phyloP scores from a whole-genome alignment of 2,888 invertebrate genomes.

The Drosophila borborema region DNA sequence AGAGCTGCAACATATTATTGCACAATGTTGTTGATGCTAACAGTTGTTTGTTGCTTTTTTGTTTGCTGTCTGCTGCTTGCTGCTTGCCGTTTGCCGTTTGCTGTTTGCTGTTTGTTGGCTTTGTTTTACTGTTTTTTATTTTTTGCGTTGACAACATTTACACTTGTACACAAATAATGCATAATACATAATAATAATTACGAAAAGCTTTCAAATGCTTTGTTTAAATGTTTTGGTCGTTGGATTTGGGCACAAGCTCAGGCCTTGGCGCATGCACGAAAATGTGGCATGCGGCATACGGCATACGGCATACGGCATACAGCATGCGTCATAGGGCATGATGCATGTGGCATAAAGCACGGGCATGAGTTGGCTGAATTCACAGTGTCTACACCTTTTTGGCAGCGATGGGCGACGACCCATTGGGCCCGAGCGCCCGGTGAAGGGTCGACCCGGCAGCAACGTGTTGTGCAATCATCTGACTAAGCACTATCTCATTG shows the following conservation, averaged over 20 bases:
- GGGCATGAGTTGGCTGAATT: constrained; percentile 47
- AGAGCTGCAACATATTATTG: constrained; percentile 44
- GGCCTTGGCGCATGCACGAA: constrained; percentile 44
- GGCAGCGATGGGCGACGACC: constrained; percentile 1
- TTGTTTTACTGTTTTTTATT: constrained; percentile 21
- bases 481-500: constrained; percentile 46
- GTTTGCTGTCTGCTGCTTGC: constrained; percentile 1
- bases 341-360: constrained; percentile 31
- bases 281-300: constrained; percentile 10
- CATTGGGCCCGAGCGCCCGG: constrained; percentile 10
- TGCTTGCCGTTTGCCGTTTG: too few relatives aligned
- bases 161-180: constrained; percentile 62
- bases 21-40: constrained; percentile 38
- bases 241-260: constrained; percentile 32
- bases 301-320: constrained; percentile 13
- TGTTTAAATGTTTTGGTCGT: constrained; percentile 49
- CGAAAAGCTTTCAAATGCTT: constrained; percentile 67
- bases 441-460: constrained; percentile 40
- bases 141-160: constrained; percentile 60
- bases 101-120: constrained; percentile 6
- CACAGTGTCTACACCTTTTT: constrained; percentile 27
- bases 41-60: constrained; percentile 15
- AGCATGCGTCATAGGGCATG: too few relatives aligned
- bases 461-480: constrained; percentile 30
- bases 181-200: constrained; percentile 74